A percentile compares a stretch with the other conserved stretches of the same genome.
phyloP scores from a whole-genome alignment of 2,113 vertebrate genomes.

The Rostratula benghalensis region DNA sequence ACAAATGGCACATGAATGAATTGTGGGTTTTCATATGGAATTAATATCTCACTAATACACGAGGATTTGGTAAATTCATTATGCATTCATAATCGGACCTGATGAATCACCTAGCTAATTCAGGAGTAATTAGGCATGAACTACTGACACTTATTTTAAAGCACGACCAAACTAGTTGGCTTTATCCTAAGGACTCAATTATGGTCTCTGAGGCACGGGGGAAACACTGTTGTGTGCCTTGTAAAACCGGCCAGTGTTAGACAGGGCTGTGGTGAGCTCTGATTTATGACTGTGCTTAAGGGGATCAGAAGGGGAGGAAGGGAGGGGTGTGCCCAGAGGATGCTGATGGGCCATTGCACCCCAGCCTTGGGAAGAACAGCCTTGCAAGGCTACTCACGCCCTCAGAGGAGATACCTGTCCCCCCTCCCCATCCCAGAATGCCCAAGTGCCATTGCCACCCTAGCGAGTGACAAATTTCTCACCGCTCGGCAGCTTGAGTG shows the following conservation, averaged over 20 bases:
- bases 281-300: background rate
- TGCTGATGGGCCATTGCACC: background rate
- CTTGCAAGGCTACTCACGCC: background rate
- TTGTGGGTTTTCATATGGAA: conserved; percentile 75
- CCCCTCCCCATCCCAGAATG: background rate
- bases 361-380: background rate
- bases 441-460: background rate
- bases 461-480: background rate
- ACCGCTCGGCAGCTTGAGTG: background rate
- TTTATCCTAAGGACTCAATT: conserved; percentile 60
- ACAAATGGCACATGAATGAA: conserved; percentile 82
- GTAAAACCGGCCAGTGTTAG: background rate
- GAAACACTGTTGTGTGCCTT: background rate
- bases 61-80: conserved; percentile 79
- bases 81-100: conserved; percentile 78
- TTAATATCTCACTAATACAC: conserved; percentile 77
- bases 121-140: conserved; percentile 79
- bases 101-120: conserved; percentile 80
- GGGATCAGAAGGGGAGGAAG: background rate
- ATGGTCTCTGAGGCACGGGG: background rate
- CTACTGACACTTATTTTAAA: conserved; percentile 75
- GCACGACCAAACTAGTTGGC: conserved; percentile 59
- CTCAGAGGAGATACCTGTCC: background rate
- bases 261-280: background rate
- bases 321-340: background rate